Evolutionary conservation across 2,113 vertebrate genomes (phyloP), one percentile per base, ranked within the genome.

Genomic region (Eonycteris spelaea): DNA sequence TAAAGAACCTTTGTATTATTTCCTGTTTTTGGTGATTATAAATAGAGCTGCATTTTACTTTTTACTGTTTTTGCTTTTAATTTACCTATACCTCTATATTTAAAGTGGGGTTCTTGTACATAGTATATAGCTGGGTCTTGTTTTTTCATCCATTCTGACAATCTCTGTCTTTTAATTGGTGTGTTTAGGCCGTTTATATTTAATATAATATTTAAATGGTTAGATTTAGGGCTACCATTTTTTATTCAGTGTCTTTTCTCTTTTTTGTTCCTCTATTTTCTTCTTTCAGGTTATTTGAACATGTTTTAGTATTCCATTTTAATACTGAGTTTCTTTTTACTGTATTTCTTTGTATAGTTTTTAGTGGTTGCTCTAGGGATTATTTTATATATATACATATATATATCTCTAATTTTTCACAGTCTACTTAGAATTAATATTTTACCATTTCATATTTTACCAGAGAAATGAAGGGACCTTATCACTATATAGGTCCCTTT

Each of bases 61-160:
- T 63, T 61, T 59, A 79, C 51, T 93, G 19, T 88, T 80, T 89
- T 95, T 71, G 45, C 30, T 90, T 95, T 93, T 95, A 70, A 61
- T 48, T 65, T 84, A 88, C 38, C 83, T 88, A n/a, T 91, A 40
- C 38, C 16, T 13, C 10, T 92, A 45, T 93, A 63, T 95, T 89
- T 93, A 77, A 80, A 91, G 55, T 82, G 35, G 12, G 4, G 78
- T 95, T 96, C 35, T 95, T 92, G 2, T 77, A 74, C 55, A 61
- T 86, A 73, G 2, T 35, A 45, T 78, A 35, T 78, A 86, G 51
- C 38, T 51, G 21, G 40, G 30, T 95, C 55, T 94, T 94, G 5
- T 51, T 86, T 86, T 90, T 78, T 40, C 22, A 80, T 90, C 21
- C 12, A 35, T 84, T 78, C 38, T 65, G 30, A 73, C 33, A 82